Conservation (phyloP, 2,888 invertebrate genomes). For the Nudaria mundana region DNA sequence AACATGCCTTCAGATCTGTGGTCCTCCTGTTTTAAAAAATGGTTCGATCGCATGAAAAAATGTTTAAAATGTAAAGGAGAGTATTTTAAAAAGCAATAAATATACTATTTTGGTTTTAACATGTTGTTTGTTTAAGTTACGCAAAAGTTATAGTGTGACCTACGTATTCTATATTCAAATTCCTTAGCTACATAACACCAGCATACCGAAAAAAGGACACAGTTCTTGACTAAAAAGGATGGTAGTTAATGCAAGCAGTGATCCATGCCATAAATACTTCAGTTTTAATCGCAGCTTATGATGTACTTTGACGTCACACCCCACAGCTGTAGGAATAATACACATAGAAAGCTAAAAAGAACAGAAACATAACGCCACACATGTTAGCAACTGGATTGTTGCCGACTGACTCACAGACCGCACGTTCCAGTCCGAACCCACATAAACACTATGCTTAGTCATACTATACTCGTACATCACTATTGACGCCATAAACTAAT, state of each 20-base stretch:
- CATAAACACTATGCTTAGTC: conserved; percentile 20
- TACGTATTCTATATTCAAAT: no score
- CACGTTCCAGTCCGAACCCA: conserved; percentile 15
- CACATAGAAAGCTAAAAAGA: conserved; percentile 11
- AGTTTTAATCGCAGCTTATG: conserved; percentile 2
- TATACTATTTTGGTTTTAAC: no score
- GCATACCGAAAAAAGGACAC: no score
- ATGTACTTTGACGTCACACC: conserved; percentile 4
- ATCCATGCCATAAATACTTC: conserved; percentile 4
- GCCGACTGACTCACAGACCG: conserved; percentile 21
- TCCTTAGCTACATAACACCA: no score
- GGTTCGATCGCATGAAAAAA: no score
- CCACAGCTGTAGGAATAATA: conserved; percentile 5
- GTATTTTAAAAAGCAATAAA: no score
- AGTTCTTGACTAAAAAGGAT: no score
- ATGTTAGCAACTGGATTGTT: conserved; percentile 22
- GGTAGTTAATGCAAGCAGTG: background rate
- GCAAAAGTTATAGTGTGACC: no score
- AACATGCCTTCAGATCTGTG: no score
- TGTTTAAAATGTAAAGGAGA: no score
- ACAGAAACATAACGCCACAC: conserved; percentile 21
- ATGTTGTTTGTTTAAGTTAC: no score
- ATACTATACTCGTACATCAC: conserved; percentile 6
- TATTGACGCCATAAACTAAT: conserved; percentile 1
- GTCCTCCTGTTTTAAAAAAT: no score